Evolutionary conservation across 1,140 invertebrate species (phyloP).

Genomic region (Ridgeia piscesae): DNA sequence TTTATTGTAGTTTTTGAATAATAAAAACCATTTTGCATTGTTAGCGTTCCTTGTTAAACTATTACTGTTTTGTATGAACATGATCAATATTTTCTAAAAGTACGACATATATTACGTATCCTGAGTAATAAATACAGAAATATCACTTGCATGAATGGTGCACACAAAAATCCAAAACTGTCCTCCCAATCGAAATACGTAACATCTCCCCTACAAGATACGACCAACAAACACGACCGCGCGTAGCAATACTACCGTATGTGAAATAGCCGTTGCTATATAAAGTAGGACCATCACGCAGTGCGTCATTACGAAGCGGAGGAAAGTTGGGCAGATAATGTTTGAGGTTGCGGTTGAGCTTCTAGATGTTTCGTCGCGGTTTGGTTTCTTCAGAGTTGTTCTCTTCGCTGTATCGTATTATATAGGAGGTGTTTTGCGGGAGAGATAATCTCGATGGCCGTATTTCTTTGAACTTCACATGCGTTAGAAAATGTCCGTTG

Average conservation of each 20-base stretch:
- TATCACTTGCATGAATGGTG: no score
- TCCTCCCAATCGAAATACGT: background rate
- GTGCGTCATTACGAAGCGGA: background rate
- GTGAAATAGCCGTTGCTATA: background rate
- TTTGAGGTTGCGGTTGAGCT: background rate
- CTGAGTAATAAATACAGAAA: no score
- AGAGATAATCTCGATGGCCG: background rate
- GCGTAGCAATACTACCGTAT: background rate
- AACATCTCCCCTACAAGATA: background rate
- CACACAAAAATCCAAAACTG: background rate
- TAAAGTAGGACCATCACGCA: background rate
- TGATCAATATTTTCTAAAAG: no score
- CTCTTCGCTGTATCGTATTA: background rate
- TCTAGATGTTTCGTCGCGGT: background rate
- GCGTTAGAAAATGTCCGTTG: background rate
- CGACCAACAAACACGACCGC: background rate
- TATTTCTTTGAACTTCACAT: background rate
- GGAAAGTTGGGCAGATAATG: background rate
- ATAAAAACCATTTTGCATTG: no score
- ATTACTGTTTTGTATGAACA: no score
- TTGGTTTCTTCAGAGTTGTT: background rate
- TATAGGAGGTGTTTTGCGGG: background rate
- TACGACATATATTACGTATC: no score
- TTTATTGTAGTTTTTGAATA: no score
- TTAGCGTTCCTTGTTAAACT: no score